Percentiles rank a stretch among this genome's conserved stretches.
Conservation (phyloP, 2,888 invertebrate genomes). For the Scaptomyza cyrtandrae region DNA sequence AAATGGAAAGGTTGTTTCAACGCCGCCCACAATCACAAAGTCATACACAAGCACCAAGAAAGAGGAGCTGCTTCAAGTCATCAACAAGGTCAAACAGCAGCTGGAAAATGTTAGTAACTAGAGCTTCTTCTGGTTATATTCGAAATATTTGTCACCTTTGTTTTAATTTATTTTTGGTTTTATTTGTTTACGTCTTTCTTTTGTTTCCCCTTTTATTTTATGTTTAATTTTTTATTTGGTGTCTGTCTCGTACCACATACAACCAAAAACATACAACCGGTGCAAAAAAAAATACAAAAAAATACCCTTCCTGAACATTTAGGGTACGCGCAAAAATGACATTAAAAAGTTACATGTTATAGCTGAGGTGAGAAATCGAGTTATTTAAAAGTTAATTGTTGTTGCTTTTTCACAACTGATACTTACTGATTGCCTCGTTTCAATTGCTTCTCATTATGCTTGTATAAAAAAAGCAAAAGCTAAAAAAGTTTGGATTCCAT, state of each 20-base stretch:
- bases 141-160: constrained; percentile 4
- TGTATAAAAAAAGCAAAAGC: constrained; percentile 9
- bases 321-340: constrained; percentile 83
- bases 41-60: constrained; percentile 85
- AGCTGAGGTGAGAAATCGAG: constrained; percentile 83
- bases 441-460: constrained; percentile 30
- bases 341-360: constrained; percentile 83
- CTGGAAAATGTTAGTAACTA: constrained; percentile 91
- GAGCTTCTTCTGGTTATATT: neutral
- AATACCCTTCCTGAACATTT: constrained; percentile 46
- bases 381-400: constrained; percentile 38
- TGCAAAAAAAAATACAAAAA: constrained; percentile 1
- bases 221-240: constrained; percentile 67
- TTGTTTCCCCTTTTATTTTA: constrained; percentile 18
- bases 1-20: constrained; percentile 76
- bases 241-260: constrained; percentile 53
- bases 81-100: constrained; percentile 93
- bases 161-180: constrained; percentile 30
- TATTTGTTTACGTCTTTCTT: constrained; percentile 32
- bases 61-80: constrained; percentile 92
- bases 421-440: constrained; percentile 14
- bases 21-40: constrained; percentile 84
- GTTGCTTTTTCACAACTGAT: constrained; percentile 34
- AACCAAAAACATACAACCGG: constrained; percentile 16
- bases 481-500: constrained; percentile 20